These are phyloP conservation scores for Heterotis niloticus DNA, from an alignment of 2,113 vertebrate genomes.

Conservation along the genomic window DNA sequence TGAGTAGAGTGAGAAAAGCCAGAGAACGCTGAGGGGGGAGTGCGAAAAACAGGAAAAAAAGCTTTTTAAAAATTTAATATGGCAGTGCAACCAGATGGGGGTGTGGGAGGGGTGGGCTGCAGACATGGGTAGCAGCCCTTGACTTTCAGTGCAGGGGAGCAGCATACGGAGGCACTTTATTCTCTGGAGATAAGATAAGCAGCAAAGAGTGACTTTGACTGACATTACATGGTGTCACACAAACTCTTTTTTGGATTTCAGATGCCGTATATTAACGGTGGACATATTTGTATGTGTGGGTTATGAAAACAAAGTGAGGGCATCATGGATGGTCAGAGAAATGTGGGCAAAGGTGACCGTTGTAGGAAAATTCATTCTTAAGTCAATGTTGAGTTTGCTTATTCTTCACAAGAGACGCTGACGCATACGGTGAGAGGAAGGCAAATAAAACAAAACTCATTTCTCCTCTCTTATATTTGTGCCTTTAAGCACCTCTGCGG, in stretches of 20 bases:
- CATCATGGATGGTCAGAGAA: conserved; percentile 65
- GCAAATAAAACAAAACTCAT: too few species aligned
- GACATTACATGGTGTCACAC: conserved; percentile 74
- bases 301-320: conserved; percentile 54
- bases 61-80: conserved; percentile 40
- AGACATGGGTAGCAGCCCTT: conserved; percentile 57
- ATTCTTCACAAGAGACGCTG: conserved; percentile 35
- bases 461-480: too few species aligned
- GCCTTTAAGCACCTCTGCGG: too few species aligned
- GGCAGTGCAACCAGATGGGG: conserved; percentile 10
- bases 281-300: conserved; percentile 60
- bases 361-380: conserved; percentile 72
- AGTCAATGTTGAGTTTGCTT: conserved; percentile 74
- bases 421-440: too few species aligned
- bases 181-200: conserved; percentile 58
- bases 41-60: conserved; percentile 26
- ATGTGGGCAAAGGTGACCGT: conserved; percentile 65
- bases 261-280: conserved; percentile 82
- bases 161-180: conserved; percentile 53
- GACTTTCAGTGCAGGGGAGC: conserved; percentile 50
- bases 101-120: background rate
- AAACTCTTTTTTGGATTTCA: conserved; percentile 77
- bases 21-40: conserved; percentile 48
- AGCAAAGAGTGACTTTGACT: conserved; percentile 64
- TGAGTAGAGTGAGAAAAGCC: conserved; percentile 72